A percentile compares a stretch with the other conserved stretches of the same genome.
Conservation (phyloP, 1,140 invertebrate genomes). For the Ctenoplectra terminalis region DNA sequence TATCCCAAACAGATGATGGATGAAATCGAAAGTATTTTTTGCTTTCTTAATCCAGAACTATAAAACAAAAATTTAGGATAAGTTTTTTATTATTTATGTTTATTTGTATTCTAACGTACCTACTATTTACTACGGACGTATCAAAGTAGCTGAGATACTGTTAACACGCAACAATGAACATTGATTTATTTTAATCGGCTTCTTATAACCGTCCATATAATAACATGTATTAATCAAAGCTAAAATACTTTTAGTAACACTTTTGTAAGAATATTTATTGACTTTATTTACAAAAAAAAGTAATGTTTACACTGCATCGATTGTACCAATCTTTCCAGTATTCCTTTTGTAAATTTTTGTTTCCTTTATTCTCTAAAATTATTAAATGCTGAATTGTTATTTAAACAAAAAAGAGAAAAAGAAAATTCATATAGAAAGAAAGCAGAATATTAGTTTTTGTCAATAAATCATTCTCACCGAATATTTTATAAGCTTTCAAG, state of each 20-base stretch:
- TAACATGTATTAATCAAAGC: not conserved
- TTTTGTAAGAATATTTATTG: not conserved
- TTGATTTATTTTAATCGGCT: not conserved
- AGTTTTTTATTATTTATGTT: not conserved
- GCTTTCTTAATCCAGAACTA: not conserved
- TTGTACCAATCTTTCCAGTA: too few relatives aligned
- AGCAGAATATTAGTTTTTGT: too few relatives aligned
- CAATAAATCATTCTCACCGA: too few relatives aligned
- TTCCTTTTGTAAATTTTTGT: too few relatives aligned
- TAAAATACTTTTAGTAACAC: slow-evolving; percentile 13
- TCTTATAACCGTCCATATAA: slow-evolving; percentile 10
- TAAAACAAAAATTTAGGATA: too few relatives aligned
- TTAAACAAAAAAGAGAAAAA: too few relatives aligned
- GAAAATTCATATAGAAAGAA: too few relatives aligned
- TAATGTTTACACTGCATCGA: not conserved
- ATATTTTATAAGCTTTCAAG: too few relatives aligned
- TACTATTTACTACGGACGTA: not conserved
- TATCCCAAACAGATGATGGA: not conserved
- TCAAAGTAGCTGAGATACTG: not conserved
- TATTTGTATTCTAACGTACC: not conserved
- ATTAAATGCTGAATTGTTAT: too few relatives aligned
- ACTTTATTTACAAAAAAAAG: not conserved
- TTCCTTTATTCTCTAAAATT: too few relatives aligned
- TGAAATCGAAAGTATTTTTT: not conserved
- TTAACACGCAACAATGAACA: not conserved